Evolutionary conservation across 2,113 vertebrate genomes (phyloP), one percentile per base, ranked within the genome.

Genomic region (Lampris incognitus): DNA sequence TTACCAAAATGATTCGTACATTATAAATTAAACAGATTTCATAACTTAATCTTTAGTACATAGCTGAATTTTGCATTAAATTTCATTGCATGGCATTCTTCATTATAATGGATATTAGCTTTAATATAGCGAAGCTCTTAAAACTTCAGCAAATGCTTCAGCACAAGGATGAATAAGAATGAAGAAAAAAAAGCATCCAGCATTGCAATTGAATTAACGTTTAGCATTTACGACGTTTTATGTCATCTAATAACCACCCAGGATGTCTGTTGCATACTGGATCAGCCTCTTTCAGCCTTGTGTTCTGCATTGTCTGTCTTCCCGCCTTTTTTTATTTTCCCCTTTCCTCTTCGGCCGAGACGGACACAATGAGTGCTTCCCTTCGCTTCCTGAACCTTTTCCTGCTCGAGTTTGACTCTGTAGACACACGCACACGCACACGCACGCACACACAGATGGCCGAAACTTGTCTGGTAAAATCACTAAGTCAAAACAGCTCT

Each of bases 281-380:
- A 49, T 2, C 48, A 9, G 40, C 51, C 7, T 10, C 39, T 36
- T 67, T 44, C 67, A 42, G 65, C 56, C 37, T 6, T 46, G 78
- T 51, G 40, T 37, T 69, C 57, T 2, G n/a, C 74, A 65, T 83
- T 82, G 76, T 88, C 74, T 58, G 46, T 63, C 81, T 86, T 88
- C 71, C 77, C 75, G 40, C 77, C 59, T 87, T 83, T 85, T 82
- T 88, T 60, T 36, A 66, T 61, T 59, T 81, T 68, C 39, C 57
- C 38, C 1, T 75, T 72, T 77, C 63, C 61, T 74, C 66, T 64
- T 37, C 48, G 5, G 57, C 81, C 81, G 63, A 6, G 61, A 37
- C 10, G 3, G 36, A 74, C 81, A 92, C 88, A 90, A 88, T 86
- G 74, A 76, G 48, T 36, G 61, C 57, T 86, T 87, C 77, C 81